Evolutionary conservation across 2,113 vertebrate genomes (phyloP), one percentile per base, ranked within the genome.

Genomic region (Phainopepla nitens): DNA sequence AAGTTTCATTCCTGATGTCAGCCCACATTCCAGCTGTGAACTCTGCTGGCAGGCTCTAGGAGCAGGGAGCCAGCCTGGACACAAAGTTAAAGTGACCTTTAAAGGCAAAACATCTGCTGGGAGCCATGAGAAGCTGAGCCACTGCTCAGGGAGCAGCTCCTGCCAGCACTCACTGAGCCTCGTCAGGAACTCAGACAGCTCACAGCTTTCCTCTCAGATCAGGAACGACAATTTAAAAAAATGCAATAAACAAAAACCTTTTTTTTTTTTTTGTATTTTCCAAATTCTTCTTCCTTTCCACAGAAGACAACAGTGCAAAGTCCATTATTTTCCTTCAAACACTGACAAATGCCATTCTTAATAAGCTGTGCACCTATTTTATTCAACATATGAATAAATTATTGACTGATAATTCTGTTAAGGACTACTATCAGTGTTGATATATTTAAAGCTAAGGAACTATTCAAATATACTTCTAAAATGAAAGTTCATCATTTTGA

Each of bases 71-170:
- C 51, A 8, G 75, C 47, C 82, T 49, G 62, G 57, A 51, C 89
- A 69, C 47, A 31, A 15, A 71, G 62, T 11, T 66, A 4, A 41
- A 73, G 89, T 49, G 88, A 80, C 86, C 92, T 94, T 93, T 57
- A 86, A 94, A 97, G 93, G 88, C 54, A 90, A 83, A 97, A 86
- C 75, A 58, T 83, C 88, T 87, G 86, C 4, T 10, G 62, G 28
- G 75, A 95, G 75, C 3, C 85, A 49, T 4, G 57, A 29, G 79
- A 61, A 72, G 82, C 65, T 76, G 56, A n/a, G 70, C 18, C 56
- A 39, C 72, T 24, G 56, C 2, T 28, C 36, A 1, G 4, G 33
- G 18, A 54, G 42, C 49, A n/a, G 25, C 24, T 35, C 62, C 8
- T 39, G 71, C 35, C 16, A 15, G 35, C 20, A 3, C n/a, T 8